Conservation (phyloP, 2,797 vertebrate genomes). For the Moxostoma hubbsi region DNA sequence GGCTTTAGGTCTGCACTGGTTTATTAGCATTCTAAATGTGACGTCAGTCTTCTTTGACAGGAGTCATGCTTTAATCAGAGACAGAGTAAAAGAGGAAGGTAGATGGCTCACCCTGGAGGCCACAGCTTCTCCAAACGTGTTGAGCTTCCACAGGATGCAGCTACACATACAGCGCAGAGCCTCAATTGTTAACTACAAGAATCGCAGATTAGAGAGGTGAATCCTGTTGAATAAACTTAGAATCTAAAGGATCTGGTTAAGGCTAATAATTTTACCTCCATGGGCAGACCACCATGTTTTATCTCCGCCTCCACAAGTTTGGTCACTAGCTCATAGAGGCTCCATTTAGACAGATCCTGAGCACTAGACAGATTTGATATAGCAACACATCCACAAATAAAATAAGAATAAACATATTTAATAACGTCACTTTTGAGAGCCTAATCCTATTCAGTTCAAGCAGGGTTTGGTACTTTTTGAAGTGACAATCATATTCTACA, state of each 20-base stretch:
- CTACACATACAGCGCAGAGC: slow-evolving; percentile 83
- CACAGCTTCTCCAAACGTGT: slow-evolving; percentile 71
- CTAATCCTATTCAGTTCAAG: too few species aligned
- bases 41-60: slow-evolving; percentile 22
- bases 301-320: too few species aligned
- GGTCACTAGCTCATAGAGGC: slow-evolving; percentile 63
- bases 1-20: slow-evolving; percentile 3
- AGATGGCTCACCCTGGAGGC: slow-evolving; percentile 79
- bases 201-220: slow-evolving; percentile 7
- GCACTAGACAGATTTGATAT: slow-evolving; percentile 71
- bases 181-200: slow-evolving; percentile 80
- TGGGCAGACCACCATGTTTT: too few species aligned
- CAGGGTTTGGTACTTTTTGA: too few species aligned
- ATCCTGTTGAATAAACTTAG: not conserved
- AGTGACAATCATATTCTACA: too few species aligned
- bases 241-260: not conserved
- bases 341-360: slow-evolving; percentile 85
- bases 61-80: not conserved
- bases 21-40: slow-evolving; percentile 44
- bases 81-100: slow-evolving; percentile 24
- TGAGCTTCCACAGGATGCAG: slow-evolving; percentile 86
- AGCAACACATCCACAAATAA: not conserved
- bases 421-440: too few species aligned
- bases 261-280: not conserved
- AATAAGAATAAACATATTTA: not conserved